Evolutionary conservation across 2,797 vertebrate species (phyloP).

Genomic region (Platyrinchus mystaceus): DNA sequence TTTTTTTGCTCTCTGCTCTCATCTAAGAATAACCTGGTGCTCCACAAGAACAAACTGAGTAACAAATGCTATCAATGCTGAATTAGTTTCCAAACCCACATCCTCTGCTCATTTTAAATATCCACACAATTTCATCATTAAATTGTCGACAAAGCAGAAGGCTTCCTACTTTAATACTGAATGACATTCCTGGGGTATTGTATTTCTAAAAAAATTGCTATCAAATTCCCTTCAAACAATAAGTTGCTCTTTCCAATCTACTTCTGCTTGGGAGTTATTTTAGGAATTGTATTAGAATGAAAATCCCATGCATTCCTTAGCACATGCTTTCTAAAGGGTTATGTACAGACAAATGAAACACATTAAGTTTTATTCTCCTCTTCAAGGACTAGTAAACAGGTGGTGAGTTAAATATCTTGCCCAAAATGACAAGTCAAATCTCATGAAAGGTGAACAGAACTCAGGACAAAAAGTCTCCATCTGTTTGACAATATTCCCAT

Average conservation of each 20-base stretch:
- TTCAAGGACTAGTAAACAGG: background rate
- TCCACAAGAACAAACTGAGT: background rate
- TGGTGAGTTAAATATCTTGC: background rate
- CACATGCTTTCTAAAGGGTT: background rate
- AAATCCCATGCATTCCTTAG: background rate
- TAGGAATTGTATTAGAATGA: background rate
- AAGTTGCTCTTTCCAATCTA: background rate
- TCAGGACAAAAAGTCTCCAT: background rate
- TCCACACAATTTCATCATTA: background rate
- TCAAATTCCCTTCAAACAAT: background rate
- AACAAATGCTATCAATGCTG: background rate
- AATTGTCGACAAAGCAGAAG: background rate
- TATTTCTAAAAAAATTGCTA: background rate
- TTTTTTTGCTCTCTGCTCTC: background rate
- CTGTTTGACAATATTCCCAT: background rate
- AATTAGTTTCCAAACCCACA: background rate
- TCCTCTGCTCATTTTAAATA: background rate
- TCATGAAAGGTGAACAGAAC: background rate
- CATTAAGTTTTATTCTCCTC: background rate
- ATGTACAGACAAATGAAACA: background rate
- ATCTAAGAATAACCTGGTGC: background rate
- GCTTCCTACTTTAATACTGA: background rate
- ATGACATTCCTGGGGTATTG: rapidly evolving
- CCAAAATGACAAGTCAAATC: background rate
- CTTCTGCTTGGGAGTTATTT: background rate